Evolutionary conservation across 2,888 invertebrate species (phyloP).

Genomic region (Torymus tubicola): DNA sequence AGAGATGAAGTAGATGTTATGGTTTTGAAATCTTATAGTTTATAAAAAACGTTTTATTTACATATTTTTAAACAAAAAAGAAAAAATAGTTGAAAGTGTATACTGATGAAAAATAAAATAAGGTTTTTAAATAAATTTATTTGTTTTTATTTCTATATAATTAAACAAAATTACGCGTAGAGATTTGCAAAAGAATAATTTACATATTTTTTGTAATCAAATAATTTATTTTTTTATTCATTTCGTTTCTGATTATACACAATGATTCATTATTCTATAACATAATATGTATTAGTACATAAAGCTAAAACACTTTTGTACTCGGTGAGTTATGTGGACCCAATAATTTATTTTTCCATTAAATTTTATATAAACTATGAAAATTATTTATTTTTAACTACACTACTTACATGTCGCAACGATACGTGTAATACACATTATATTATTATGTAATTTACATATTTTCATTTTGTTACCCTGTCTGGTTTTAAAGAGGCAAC

Average conservation of each 20-base stretch:
- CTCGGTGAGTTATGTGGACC: slow-evolving; percentile 68
- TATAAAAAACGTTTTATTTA: too few species aligned
- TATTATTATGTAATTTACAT: slow-evolving; percentile 70
- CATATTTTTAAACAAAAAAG: too few species aligned
- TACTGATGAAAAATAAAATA: neutral
- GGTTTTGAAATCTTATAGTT: too few species aligned
- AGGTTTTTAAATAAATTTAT: neutral
- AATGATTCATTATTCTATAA: slow-evolving; percentile 55
- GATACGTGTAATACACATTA: slow-evolving; percentile 59
- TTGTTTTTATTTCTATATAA: neutral
- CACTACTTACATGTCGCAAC: slow-evolving; percentile 68
- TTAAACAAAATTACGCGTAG: neutral
- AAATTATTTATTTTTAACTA: slow-evolving; percentile 61
- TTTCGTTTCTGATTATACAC: slow-evolving; percentile 54
- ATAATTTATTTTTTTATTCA: slow-evolving; percentile 57
- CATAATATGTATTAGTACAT: slow-evolving; percentile 65
- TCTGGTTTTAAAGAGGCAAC: slow-evolving; percentile 58
- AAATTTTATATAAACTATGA: slow-evolving; percentile 58
- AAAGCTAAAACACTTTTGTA: slow-evolving; percentile 75
- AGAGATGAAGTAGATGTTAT: too few species aligned
- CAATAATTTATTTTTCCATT: slow-evolving; percentile 70
- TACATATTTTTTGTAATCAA: slow-evolving; percentile 51
- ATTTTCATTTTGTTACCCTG: slow-evolving; percentile 69
- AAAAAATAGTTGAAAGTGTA: too few species aligned
- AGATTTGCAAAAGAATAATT: neutral